Evolutionary conservation across 1,140 invertebrate species (phyloP), one percentile per base, ranked within the genome.

Genomic region (Kradibia gibbosae): DNA sequence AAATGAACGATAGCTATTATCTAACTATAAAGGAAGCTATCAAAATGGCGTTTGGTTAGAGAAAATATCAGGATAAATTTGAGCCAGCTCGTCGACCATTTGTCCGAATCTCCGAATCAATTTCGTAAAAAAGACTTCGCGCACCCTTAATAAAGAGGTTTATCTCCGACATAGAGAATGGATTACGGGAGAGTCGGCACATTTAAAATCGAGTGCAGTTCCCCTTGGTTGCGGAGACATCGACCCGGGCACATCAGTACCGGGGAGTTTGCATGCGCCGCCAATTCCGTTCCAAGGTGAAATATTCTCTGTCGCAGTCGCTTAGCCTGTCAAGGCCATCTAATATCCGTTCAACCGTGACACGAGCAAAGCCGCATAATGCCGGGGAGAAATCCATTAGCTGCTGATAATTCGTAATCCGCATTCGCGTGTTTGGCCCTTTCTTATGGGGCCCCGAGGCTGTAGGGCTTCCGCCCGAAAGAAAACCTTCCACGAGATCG

Each of bases 231-330:
- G 0, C 5, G 22, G 34, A 39, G 34, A 67, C 36, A n/a, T 39
- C 62, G 62, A 39, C 34, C 31, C 4, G 39, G 22, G 8, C 62
- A 22, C 20, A 7, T 39, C 17, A 67, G 22, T n/a, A 34, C 62
- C 5, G 20, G 20, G 36, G n/a, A 34, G 36, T 17, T 67, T 39
- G 22, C 34, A 67, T 39, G 17, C 17, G 22, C 10, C 15, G 50
- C 34, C 22, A 67, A 67, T 67, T 39, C 34, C 8, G 34, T 67
- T 67, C 39, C 62, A 67, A 67, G 36, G 62, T 67, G 34, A 25
- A 39, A 39, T 11, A n/a, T 13, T n/a, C 36, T 39, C 3, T 36
- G 62, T 8, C 22, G 8, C 15, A 67, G 62, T 67, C 62, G 22
- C 34, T 39, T 67, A 39, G 62, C 20, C 34, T 39, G 0, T 39